Percentiles rank a stretch among this genome's conserved stretches.
phyloP scores from a whole-genome alignment of 1,140 invertebrate species.

The Drosophila orosa region DNA sequence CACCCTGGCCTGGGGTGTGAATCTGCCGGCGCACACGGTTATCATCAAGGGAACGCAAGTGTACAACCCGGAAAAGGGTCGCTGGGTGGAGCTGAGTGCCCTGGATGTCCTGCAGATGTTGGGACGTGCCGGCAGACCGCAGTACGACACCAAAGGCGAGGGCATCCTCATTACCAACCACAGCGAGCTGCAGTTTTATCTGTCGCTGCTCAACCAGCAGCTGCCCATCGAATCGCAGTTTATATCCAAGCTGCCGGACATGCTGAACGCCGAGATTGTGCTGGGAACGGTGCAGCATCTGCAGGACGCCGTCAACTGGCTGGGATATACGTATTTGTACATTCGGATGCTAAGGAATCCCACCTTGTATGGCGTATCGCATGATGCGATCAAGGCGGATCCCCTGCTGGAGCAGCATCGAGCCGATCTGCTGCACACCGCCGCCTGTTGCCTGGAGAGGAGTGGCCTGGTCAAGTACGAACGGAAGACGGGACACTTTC shows the following conservation, averaged over 20 bases:
- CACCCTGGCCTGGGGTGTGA: slow-evolving; percentile 99
- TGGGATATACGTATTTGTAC: slow-evolving; percentile 99
- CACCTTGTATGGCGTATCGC: slow-evolving; percentile 94
- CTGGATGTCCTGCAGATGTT: slow-evolving; percentile 99
- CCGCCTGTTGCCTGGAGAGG: slow-evolving; percentile 95
- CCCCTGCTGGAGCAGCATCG: slow-evolving; percentile 93
- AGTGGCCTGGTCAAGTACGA: slow-evolving; percentile 98
- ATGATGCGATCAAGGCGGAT: slow-evolving; percentile 93
- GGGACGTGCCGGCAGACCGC: slow-evolving; percentile 98
- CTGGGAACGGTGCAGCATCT: slow-evolving; percentile 98
- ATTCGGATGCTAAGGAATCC: slow-evolving; percentile 95
- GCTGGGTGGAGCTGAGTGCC: slow-evolving; percentile 98
- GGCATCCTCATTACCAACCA: slow-evolving; percentile 99
- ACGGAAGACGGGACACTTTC: slow-evolving; percentile 96
- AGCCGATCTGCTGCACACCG: slow-evolving; percentile 98
- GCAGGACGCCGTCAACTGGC: slow-evolving; percentile 96
- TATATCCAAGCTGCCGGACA: slow-evolving; percentile 94
- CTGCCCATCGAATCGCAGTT: slow-evolving; percentile 95
- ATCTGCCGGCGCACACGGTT: slow-evolving; percentile 99
- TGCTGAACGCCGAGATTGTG: slow-evolving; percentile 99
- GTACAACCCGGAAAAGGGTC: slow-evolving; percentile 99
- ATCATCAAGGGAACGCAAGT: slow-evolving; percentile 99
- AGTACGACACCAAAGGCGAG: slow-evolving; percentile 99
- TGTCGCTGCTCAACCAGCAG: slow-evolving; percentile 99
- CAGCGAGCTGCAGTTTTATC: slow-evolving; percentile 98